Conservation (phyloP, 1,140 invertebrate genomes). For the Drosophila lini region DNA sequence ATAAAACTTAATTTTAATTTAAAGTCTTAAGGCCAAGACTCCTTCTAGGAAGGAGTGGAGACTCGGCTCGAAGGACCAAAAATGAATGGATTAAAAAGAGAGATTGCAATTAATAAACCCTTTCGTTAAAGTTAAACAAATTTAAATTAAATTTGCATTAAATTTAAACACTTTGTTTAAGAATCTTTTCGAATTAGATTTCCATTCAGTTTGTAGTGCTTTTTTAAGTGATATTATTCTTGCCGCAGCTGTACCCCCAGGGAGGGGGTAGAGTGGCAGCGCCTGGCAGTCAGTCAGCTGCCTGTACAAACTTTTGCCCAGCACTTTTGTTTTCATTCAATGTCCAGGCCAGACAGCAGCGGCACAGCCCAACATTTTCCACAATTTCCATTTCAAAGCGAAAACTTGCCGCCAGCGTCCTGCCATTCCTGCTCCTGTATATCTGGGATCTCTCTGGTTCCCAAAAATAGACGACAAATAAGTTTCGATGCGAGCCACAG, state of each 20-base stretch:
- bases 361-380: constrained; percentile 44
- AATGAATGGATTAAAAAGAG: neutral
- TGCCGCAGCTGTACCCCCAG: constrained; percentile 2
- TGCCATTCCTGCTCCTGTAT: neutral
- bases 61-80: neutral
- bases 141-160: neutral
- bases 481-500: constrained; percentile 33
- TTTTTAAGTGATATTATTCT: constrained; percentile 15
- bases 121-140: neutral
- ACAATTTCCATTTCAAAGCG: constrained; percentile 71
- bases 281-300: constrained; percentile 28
- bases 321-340: constrained; percentile 59
- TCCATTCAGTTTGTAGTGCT: neutral
- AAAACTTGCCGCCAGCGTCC: constrained; percentile 46
- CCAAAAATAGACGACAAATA: constrained; percentile 57
- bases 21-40: neutral
- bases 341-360: constrained; percentile 51
- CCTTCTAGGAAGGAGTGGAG: neutral
- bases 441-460: constrained; percentile 12
- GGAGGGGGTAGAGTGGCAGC: neutral
- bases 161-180: neutral
- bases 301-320: constrained; percentile 48
- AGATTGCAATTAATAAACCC: neutral
- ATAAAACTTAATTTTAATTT: neutral
- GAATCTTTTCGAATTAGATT: constrained; percentile 12